Conservation (phyloP, 2,888 invertebrate species). For the Gisinianus flammeolus region DNA sequence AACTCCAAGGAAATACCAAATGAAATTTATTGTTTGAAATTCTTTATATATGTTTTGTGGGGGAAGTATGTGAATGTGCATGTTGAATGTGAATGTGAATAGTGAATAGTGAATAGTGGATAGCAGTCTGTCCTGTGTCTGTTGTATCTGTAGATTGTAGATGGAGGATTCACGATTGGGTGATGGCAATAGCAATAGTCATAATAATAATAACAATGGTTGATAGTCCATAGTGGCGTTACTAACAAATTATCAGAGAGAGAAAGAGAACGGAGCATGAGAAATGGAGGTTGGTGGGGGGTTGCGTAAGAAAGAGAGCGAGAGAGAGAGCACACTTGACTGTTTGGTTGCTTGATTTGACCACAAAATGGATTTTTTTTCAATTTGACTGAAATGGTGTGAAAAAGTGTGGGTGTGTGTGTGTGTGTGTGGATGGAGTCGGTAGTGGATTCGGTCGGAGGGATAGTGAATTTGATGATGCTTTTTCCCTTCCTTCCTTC, state of each 20-base stretch:
- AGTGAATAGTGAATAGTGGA: too few species aligned
- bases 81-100: too few species aligned
- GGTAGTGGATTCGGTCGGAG: neutral
- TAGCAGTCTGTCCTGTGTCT: too few species aligned
- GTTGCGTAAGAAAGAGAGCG: neutral
- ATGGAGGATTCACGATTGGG: too few species aligned
- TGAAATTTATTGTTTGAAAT: too few species aligned
- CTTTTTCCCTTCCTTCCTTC: neutral
- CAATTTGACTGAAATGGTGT: conserved; percentile 39
- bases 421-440: neutral
- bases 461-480: conserved; percentile 17
- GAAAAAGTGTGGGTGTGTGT: conserved; percentile 23
- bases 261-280: neutral
- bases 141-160: too few species aligned
- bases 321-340: conserved; percentile 23
- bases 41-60: too few species aligned
- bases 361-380: conserved; percentile 37
- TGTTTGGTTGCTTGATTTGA: conserved; percentile 32
- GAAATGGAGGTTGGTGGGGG: neutral
- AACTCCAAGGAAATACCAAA: too few species aligned
- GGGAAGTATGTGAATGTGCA: too few species aligned
- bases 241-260: neutral
- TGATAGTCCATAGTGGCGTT: neutral
- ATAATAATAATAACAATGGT: neutral
- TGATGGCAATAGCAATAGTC: neutral